A percentile compares a stretch with the other conserved stretches of the same genome.
Conservation (phyloP, 2,113 vertebrate genomes). For the Trogon melanurus region DNA sequence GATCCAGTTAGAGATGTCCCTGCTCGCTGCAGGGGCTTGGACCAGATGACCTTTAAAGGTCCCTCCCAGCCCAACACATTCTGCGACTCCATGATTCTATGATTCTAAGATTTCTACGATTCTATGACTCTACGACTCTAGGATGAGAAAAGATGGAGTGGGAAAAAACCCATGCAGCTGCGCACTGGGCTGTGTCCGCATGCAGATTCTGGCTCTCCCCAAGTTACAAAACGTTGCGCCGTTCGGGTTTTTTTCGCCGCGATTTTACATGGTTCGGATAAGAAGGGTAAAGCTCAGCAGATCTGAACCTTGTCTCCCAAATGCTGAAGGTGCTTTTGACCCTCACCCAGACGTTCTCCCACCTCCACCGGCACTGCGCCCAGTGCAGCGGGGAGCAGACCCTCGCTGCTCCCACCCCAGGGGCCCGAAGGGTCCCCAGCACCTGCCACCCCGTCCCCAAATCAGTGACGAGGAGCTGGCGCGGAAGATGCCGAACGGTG, state of each 20-base stretch:
- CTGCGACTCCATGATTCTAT: too few species aligned
- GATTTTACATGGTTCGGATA: not conserved
- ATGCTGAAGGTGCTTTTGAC: not conserved
- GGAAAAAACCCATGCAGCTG: fast-evolving
- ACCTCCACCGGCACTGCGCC: not conserved
- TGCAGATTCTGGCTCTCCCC: not conserved
- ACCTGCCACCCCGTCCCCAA: not conserved
- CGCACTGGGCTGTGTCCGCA: not conserved
- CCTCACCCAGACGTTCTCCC: not conserved
- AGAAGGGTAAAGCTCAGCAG: not conserved
- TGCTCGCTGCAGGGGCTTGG: too few species aligned
- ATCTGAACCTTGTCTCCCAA: not conserved
- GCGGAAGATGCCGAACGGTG: fast-evolving
- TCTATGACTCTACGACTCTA: too few species aligned
- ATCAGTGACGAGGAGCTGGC: not conserved
- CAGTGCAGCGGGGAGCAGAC: fast-evolving
- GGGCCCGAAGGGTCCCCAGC: not conserved
- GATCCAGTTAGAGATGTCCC: too few species aligned
- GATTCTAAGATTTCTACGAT: too few species aligned
- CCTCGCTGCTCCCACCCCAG: not conserved
- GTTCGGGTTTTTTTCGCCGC: not conserved
- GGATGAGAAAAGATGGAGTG: not conserved
- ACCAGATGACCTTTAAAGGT: too few species aligned
- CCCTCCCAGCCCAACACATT: too few species aligned
- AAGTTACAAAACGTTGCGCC: not conserved